phyloP scores from a whole-genome alignment of 1,140 invertebrate genomes.

The Conopomorpha cramerella region DNA sequence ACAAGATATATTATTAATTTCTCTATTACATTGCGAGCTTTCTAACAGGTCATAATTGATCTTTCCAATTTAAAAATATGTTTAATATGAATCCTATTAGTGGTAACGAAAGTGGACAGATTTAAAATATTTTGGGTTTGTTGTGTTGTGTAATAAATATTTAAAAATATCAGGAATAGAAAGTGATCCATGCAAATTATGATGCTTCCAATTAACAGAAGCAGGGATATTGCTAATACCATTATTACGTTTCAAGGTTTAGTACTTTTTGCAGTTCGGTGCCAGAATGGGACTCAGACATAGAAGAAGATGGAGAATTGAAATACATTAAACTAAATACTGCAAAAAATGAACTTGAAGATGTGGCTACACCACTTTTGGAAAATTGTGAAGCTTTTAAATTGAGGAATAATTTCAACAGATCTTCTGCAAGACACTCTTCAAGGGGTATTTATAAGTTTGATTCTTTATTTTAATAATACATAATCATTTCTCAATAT shows the following conservation, averaged over 20 bases:
- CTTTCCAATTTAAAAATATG: not conserved
- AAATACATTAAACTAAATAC: constrained; percentile 57
- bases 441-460: constrained; percentile 25
- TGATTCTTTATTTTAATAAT: not conserved
- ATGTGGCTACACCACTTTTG: constrained; percentile 26
- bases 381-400: constrained; percentile 48
- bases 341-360: constrained; percentile 10
- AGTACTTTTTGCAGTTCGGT: constrained; percentile 51
- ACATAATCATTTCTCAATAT: too few relatives aligned
- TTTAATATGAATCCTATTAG: not conserved
- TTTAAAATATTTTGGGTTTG: not conserved
- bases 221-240: not conserved
- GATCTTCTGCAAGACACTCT: constrained; percentile 39
- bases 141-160: not conserved
- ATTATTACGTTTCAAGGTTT: not conserved
- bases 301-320: constrained; percentile 62
- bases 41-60: not conserved
- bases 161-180: not conserved
- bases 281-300: constrained; percentile 67
- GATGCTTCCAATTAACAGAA: not conserved
- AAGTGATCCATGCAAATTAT: too few relatives aligned
- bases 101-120: not conserved
- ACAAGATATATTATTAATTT: not conserved
- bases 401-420: constrained; percentile 44
- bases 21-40: too few relatives aligned